Percentiles rank a stretch among this genome's conserved stretches.
phyloP scores from a whole-genome alignment of 2,888 invertebrate genomes.

The Lepas anatifera region DNA sequence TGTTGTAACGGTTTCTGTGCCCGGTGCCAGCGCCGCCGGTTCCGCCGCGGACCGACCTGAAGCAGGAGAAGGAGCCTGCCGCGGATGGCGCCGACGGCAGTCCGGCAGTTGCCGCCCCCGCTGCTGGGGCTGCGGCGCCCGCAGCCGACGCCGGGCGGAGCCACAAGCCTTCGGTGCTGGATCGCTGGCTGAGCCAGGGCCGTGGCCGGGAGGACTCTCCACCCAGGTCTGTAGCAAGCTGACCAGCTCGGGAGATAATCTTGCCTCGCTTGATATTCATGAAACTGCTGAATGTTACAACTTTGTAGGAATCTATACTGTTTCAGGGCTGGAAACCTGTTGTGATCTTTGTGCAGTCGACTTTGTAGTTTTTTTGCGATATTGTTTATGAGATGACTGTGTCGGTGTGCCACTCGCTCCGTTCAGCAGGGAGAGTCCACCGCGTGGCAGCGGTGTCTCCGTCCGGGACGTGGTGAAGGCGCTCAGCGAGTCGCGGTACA shows the following conservation, averaged over 20 bases:
- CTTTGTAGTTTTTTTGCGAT: too few species aligned
- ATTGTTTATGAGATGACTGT: too few species aligned
- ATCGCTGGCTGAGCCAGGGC: conserved; percentile 13
- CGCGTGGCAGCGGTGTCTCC: conserved; percentile 42
- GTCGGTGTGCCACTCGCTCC: background rate
- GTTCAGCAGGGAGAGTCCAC: background rate
- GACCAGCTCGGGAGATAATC: too few species aligned
- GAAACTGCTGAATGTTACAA: too few species aligned
- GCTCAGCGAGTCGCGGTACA: conserved; percentile 59
- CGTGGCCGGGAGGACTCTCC: conserved; percentile 18
- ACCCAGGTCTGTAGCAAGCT: conserved; percentile 22
- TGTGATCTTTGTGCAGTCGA: too few species aligned
- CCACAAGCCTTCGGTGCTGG: conserved; percentile 12
- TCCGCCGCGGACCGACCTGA: background rate
- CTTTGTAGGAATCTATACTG: too few species aligned
- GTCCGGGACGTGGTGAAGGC: conserved; percentile 60
- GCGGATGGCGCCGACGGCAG: background rate
- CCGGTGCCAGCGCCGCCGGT: background rate
- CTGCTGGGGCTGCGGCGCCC: background rate
- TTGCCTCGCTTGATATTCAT: too few species aligned
- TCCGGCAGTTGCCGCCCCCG: background rate
- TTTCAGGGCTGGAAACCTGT: too few species aligned
- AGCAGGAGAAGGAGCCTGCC: background rate
- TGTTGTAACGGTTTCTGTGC: too few species aligned
- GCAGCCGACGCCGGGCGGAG: background rate